These are phyloP conservation scores for Archaeoteleia sp. DNA, from an alignment of 2,888 invertebrate genomes.

Conservation along the genomic window DNA sequence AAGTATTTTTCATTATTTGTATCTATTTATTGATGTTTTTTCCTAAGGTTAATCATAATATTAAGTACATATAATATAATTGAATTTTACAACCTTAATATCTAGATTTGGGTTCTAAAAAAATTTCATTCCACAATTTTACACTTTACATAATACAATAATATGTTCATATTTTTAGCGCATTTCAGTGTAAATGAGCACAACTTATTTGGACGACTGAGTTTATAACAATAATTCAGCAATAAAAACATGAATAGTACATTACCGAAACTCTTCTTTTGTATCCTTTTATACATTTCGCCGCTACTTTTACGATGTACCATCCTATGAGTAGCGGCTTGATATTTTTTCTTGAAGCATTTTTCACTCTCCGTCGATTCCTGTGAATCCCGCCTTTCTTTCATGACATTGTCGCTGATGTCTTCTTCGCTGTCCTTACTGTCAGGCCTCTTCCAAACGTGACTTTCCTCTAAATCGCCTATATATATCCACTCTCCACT, in stretches of 20 bases:
- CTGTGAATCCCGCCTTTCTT: conserved; percentile 76
- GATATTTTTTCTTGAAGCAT: conserved; percentile 89
- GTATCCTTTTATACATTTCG: conserved; percentile 91
- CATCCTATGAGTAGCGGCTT: conserved; percentile 90
- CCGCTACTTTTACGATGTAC: conserved; percentile 92
- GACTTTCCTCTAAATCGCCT: conserved; percentile 82
- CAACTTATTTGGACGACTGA: too few species aligned
- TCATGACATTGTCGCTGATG: conserved; percentile 59
- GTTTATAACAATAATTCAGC: too few species aligned
- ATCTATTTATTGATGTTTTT: too few species aligned
- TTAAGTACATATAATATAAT: too few species aligned
- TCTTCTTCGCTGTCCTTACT: conserved; percentile 73
- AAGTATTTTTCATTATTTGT: too few species aligned
- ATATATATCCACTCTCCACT: conserved; percentile 85
- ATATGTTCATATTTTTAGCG: too few species aligned
- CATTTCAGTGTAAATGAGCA: too few species aligned
- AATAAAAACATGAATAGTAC: conserved; percentile 63
- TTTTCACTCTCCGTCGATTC: conserved; percentile 88
- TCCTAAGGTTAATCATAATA: too few species aligned
- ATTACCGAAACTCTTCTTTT: conserved; percentile 88
- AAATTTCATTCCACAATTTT: too few species aligned
- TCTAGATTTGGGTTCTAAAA: too few species aligned
- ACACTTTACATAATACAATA: too few species aligned
- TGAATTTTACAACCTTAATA: too few species aligned
- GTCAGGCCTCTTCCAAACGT: conserved; percentile 78